phyloP scores from a whole-genome alignment of 1,140 invertebrate genomes.

The Zaprionus camerounensis region DNA sequence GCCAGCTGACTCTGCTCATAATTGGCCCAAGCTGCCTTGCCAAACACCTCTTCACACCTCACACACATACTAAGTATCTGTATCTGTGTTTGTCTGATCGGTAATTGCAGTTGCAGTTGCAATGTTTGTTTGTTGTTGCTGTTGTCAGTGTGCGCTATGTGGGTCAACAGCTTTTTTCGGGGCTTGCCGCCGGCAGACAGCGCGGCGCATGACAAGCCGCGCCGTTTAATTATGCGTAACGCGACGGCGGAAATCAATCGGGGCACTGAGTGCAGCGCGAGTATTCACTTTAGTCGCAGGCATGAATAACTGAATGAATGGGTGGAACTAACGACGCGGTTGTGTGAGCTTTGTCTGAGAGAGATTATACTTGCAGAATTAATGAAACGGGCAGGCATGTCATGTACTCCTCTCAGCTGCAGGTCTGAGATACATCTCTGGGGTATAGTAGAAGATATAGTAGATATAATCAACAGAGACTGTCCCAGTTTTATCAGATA shows the following conservation, averaged over 20 bases:
- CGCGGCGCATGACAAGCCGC: constrained; percentile 52
- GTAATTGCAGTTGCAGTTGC: constrained; percentile 22
- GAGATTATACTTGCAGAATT: not conserved
- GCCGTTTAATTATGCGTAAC: constrained; percentile 77
- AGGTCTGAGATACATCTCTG: not conserved
- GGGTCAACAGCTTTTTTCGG: constrained; percentile 63
- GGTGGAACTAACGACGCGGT: not conserved
- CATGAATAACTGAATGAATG: constrained; percentile 14
- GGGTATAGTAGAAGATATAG: not conserved
- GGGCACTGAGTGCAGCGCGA: constrained; percentile 13
- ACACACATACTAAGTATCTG: not conserved
- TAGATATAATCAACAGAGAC: no score
- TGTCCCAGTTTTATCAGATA: not conserved
- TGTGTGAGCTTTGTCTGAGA: not conserved
- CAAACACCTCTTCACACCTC: constrained; percentile 48
- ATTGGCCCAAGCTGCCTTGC: constrained; percentile 16
- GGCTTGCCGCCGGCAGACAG: constrained; percentile 58
- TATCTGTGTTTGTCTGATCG: no score
- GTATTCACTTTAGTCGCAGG: constrained; percentile 21
- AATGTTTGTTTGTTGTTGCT: constrained; percentile 30
- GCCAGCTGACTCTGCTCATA: constrained; percentile 5
- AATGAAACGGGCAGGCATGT: not conserved
- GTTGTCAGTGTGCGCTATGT: constrained; percentile 40
- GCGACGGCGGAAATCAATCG: constrained; percentile 54
- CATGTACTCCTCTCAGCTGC: not conserved